Conservation (phyloP, 2,797 vertebrate genomes). For the Melanotaenia parkinsoni region DNA sequence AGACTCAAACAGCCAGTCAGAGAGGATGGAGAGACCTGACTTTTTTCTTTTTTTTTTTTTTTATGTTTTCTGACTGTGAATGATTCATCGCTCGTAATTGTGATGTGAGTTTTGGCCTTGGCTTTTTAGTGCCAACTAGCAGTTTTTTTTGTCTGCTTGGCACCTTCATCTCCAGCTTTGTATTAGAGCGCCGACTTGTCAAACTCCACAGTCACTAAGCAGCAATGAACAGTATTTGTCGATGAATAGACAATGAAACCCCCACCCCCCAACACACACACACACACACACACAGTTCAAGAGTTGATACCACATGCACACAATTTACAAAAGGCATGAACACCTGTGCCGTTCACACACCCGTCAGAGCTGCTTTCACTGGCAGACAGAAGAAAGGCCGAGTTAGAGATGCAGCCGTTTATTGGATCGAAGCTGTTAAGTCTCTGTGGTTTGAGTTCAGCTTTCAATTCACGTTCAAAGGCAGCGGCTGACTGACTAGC, state of each 20-base stretch:
- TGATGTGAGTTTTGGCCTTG: slow-evolving; percentile 46
- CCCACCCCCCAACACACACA: slow-evolving; percentile 1
- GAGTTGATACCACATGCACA: slow-evolving; percentile 4
- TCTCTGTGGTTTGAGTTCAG: slow-evolving; percentile 44
- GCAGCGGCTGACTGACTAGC: slow-evolving; percentile 53
- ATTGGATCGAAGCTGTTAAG: slow-evolving; percentile 27
- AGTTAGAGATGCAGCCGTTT: slow-evolving; percentile 31
- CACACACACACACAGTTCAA: slow-evolving; percentile 4
- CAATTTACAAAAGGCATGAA: not conserved
- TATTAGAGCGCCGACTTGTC: slow-evolving; percentile 47
- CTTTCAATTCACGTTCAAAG: slow-evolving; percentile 68
- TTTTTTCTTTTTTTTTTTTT: slow-evolving; percentile 25
- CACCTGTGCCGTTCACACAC: slow-evolving; percentile 34
- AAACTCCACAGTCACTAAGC: slow-evolving; percentile 33
- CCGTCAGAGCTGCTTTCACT: slow-evolving; percentile 41
- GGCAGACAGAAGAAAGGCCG: slow-evolving; percentile 23
- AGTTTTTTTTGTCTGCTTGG: slow-evolving; percentile 26
- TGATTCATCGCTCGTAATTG: slow-evolving; percentile 67
- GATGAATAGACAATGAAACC: slow-evolving; percentile 61
- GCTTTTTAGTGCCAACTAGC: slow-evolving; percentile 40
- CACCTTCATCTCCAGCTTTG: not conserved
- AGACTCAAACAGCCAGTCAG: slow-evolving; percentile 28
- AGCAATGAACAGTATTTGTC: slow-evolving; percentile 11
- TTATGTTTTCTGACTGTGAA: slow-evolving; percentile 55
- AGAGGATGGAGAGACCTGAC: slow-evolving; percentile 19